These are phyloP conservation scores for Epinotia demarniana DNA, from an alignment of 2,888 invertebrate species.

Conservation along the genomic window DNA sequence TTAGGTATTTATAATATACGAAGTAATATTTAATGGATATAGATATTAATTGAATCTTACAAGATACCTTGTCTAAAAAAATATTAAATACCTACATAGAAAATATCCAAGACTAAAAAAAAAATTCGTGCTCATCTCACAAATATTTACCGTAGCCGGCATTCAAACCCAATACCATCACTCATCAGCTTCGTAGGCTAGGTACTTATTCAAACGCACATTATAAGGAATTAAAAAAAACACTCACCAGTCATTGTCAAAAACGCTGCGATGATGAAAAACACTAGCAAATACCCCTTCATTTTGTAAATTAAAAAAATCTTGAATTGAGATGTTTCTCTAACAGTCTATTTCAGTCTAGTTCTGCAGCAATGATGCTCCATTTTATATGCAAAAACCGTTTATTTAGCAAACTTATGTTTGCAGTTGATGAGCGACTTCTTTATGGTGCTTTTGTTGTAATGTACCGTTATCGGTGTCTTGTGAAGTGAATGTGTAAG, in stretches of 20 bases:
- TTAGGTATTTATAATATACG: no score
- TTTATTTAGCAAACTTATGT: slow-evolving; percentile 9
- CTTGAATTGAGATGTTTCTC: not conserved
- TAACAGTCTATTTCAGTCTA: not conserved
- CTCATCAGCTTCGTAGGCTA: no score
- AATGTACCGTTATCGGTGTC: not conserved
- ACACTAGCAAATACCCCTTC: slow-evolving; percentile 12
- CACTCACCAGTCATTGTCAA: slow-evolving; percentile 21
- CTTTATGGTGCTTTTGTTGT: not conserved
- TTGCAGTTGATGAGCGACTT: not conserved
- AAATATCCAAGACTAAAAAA: no score
- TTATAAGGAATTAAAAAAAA: not conserved
- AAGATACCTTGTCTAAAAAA: no score
- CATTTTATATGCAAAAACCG: slow-evolving; percentile 8
- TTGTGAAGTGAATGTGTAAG: not conserved
- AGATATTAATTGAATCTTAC: no score
- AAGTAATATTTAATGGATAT: no score
- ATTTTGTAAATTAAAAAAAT: not conserved
- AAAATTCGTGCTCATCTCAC: no score
- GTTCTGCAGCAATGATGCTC: not conserved
- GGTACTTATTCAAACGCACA: not conserved
- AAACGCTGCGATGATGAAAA: slow-evolving; percentile 19
- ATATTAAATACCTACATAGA: no score
- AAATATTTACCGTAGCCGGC: no score
- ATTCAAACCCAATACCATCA: no score